These are phyloP conservation scores for Diprion similis DNA, from an alignment of 1,140 invertebrate genomes.

Conservation along the genomic window DNA sequence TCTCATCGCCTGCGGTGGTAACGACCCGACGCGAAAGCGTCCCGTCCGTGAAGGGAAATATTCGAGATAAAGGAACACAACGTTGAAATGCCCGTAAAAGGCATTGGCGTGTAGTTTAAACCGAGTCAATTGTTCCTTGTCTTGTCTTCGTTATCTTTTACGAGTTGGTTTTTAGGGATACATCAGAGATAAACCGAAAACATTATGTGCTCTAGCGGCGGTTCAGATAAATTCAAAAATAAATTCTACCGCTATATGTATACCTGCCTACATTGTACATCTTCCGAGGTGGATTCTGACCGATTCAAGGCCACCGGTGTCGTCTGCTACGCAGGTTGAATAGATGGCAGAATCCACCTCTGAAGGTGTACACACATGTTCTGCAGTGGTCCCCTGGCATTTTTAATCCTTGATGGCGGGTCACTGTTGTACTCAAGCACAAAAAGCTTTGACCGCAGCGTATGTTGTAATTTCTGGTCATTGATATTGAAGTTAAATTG, in stretches of 20 bases:
- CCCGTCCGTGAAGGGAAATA: not conserved
- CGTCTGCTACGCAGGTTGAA: too few relatives aligned
- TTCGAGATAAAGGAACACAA: slow-evolving; percentile 5
- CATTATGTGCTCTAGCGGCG: not conserved
- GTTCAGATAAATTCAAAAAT: not conserved
- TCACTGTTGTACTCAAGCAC: too few relatives aligned
- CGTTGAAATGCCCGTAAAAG: not conserved
- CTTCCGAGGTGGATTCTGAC: too few relatives aligned
- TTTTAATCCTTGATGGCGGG: too few relatives aligned
- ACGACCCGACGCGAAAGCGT: not conserved
- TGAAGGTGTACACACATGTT: too few relatives aligned
- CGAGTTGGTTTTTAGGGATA: not conserved
- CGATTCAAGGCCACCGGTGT: too few relatives aligned
- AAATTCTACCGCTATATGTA: not conserved
- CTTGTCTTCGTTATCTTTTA: slow-evolving; percentile 1
- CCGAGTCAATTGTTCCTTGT: not conserved
- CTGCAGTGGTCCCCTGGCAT: too few relatives aligned
- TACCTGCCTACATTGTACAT: not conserved
- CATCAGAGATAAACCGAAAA: not conserved
- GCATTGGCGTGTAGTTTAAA: not conserved
- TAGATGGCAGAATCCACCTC: too few relatives aligned
- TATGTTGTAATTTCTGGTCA: not conserved
- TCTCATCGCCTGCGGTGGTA: slow-evolving; percentile 2
- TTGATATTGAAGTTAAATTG: not conserved
- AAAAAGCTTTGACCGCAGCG: too few relatives aligned